Evolutionary conservation across 2,888 invertebrate genomes (phyloP).

Genomic region (Dynastes maya): DNA sequence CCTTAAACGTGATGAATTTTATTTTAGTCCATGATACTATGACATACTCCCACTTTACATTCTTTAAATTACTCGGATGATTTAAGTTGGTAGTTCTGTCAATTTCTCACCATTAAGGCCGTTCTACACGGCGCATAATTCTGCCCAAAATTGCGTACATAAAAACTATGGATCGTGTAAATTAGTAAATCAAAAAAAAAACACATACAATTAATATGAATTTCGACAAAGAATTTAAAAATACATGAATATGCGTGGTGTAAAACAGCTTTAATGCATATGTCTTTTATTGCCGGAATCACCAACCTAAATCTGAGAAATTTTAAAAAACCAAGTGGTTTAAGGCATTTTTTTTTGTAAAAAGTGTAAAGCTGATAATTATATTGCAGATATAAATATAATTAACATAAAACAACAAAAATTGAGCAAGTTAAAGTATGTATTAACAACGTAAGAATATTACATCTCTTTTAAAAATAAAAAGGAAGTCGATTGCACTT

Average conservation of each 20-base stretch:
- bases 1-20: not conserved
- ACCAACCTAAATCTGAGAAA: too few species aligned
- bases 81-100: not conserved
- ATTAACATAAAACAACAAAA: conserved; percentile 39
- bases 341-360: not conserved
- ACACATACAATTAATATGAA: too few species aligned
- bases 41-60: not conserved
- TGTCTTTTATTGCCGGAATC: not conserved
- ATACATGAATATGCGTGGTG: too few species aligned
- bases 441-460: not conserved
- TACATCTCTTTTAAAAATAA: not conserved
- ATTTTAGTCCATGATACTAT: not conserved
- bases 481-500: conserved; percentile 33
- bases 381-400: not conserved
- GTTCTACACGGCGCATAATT: too few species aligned
- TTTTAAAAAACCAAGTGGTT: too few species aligned
- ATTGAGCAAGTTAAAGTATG: conserved; percentile 43
- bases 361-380: conserved; percentile 16
- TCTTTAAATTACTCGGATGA: not conserved
- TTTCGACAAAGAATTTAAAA: too few species aligned
- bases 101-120: not conserved
- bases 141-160: too few species aligned
- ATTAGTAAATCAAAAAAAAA: too few species aligned
- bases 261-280: too few species aligned
- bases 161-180: too few species aligned